phyloP scores from a whole-genome alignment of 2,113 vertebrate species.

The Aptenodytes forsteri region DNA sequence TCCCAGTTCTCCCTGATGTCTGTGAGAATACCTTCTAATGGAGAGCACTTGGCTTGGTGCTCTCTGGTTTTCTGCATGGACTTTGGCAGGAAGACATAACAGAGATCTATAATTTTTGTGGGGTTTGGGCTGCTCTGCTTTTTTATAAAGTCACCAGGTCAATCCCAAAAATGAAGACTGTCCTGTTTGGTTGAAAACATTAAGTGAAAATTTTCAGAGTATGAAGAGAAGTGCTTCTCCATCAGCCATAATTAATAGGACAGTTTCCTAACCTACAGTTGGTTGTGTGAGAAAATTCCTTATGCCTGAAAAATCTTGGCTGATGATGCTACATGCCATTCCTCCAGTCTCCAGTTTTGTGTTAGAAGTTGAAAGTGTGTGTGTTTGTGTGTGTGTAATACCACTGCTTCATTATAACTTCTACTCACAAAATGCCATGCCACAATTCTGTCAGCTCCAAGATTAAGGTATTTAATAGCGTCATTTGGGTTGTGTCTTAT shows the following conservation, averaged over 20 bases:
- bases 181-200: background rate
- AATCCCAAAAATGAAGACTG: background rate
- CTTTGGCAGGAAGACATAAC: background rate
- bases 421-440: background rate
- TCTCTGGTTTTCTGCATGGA: background rate
- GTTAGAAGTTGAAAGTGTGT: conserved; percentile 22
- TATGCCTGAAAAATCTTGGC: conserved; percentile 6
- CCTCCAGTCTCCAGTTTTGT: conserved; percentile 17
- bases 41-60: background rate
- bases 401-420: conserved; percentile 6
- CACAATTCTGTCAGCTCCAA: conserved; percentile 58
- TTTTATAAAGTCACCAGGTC: background rate
- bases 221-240: background rate
- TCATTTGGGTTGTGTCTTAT: conserved; percentile 51
- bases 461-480: conserved; percentile 48
- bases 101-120: background rate
- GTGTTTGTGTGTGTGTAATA: background rate
- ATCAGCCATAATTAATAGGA: background rate
- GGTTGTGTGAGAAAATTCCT: conserved; percentile 57
- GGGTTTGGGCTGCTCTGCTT: background rate
- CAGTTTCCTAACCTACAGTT: conserved; percentile 7
- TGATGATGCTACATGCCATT: conserved; percentile 11
- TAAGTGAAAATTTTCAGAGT: background rate
- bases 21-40: background rate
- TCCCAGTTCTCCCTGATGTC: background rate